phyloP scores from a whole-genome alignment of 2,113 vertebrate genomes.

The Clarias batrachus region DNA sequence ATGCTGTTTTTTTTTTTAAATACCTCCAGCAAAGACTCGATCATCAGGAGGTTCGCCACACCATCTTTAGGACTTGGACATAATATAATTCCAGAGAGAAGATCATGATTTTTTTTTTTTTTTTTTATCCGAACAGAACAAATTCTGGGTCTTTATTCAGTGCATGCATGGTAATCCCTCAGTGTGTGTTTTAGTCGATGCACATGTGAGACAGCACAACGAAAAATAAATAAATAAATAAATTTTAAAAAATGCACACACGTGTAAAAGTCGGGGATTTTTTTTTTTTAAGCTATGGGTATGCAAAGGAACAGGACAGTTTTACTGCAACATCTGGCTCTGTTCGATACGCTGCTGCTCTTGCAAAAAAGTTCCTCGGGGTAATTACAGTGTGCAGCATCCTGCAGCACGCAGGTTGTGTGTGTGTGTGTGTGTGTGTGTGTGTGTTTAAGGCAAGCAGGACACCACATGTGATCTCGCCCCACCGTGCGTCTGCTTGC shows the following conservation, averaged over 20 bases:
- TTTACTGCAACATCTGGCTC: conserved; percentile 56
- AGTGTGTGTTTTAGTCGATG: conserved; percentile 3
- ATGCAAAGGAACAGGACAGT: conserved; percentile 7
- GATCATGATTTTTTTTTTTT: not conserved
- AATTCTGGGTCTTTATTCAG: no score
- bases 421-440: conserved; percentile 6
- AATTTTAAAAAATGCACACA: conserved; percentile 23
- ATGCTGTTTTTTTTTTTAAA: not conserved
- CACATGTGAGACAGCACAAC: not conserved
- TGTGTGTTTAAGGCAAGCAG: conserved; percentile 24
- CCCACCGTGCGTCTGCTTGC: conserved; percentile 26
- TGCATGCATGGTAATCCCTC: not conserved
- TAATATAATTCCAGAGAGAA: not conserved
- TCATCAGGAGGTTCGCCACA: not conserved
- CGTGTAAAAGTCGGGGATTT: conserved; percentile 13
- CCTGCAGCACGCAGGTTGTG: conserved; percentile 1
- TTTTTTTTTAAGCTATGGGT: conserved; percentile 26
- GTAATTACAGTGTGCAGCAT: conserved; percentile 48
- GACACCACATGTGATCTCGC: conserved; percentile 28
- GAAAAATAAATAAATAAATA: no score
- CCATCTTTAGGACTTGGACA: not conserved
- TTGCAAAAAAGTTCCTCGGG: conserved; percentile 51
- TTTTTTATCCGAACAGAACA: not conserved
- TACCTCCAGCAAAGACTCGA: conserved; percentile 15
- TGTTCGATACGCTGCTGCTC: conserved; percentile 32